phyloP scores from a whole-genome alignment of 2,113 vertebrate genomes.

The Phylloscopus trochiloides region DNA sequence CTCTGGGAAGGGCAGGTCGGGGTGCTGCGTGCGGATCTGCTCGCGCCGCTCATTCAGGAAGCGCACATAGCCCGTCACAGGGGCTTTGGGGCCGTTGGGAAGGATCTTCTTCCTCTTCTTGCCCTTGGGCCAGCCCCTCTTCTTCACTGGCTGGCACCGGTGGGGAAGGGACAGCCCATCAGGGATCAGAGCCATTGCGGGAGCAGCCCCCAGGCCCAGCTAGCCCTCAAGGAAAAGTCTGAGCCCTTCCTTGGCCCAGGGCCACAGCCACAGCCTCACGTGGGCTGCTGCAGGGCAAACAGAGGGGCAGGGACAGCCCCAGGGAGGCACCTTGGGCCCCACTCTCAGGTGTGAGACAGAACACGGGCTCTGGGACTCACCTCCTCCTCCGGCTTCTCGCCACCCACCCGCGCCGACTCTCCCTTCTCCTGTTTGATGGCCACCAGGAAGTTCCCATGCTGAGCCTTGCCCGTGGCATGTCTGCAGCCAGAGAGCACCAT shows the following conservation, averaged over 20 bases:
- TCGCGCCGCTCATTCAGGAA: slow-evolving; percentile 93
- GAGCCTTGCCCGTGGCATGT: slow-evolving; percentile 62
- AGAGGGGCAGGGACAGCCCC: background rate
- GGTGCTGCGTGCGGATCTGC: slow-evolving; percentile 89
- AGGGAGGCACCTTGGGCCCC: background rate
- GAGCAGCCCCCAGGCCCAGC: background rate
- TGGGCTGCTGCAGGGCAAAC: background rate
- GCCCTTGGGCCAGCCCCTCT: slow-evolving; percentile 96
- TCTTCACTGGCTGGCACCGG: slow-evolving; percentile 85
- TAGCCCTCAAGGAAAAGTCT: background rate
- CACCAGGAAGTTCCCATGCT: slow-evolving; percentile 73
- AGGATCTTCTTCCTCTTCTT: slow-evolving; percentile 98
- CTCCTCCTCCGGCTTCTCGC: slow-evolving; percentile 77
- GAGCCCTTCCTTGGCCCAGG: background rate
- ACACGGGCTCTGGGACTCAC: background rate
- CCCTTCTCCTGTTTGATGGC: slow-evolving; percentile 79
- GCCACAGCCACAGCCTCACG: background rate
- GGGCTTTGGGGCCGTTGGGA: slow-evolving; percentile 95
- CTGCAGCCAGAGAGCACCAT: slow-evolving; percentile 2
- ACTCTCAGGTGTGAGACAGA: fast-evolving
- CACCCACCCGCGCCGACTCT: slow-evolving; percentile 15
- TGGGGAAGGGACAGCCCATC: background rate
- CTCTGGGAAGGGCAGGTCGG: slow-evolving; percentile 93
- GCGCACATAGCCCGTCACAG: slow-evolving; percentile 91
- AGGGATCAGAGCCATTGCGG: fast-evolving